phyloP scores from a whole-genome alignment of 2,113 vertebrate genomes.

The Perccottus glenii region DNA sequence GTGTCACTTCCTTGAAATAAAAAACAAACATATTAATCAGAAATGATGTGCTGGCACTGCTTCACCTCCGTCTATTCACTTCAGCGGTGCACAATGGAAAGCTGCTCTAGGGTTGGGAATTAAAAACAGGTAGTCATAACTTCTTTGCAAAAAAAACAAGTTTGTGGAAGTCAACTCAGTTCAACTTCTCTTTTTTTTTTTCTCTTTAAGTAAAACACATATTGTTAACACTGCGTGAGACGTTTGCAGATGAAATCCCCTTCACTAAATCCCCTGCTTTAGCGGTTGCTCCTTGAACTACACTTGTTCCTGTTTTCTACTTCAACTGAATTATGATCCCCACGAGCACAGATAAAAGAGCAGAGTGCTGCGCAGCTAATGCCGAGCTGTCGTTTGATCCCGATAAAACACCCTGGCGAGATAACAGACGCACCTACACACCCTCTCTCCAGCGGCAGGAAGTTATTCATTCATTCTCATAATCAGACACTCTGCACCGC shows the following conservation, averaged over 20 bases:
- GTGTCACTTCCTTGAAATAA: slow-evolving; percentile 7
- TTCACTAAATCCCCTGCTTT: slow-evolving; percentile 45
- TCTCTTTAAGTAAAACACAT: background rate
- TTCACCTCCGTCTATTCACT: slow-evolving; percentile 21
- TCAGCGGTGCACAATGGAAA: slow-evolving; percentile 17
- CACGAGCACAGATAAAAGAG: slow-evolving; percentile 62
- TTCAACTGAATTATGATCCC: slow-evolving; percentile 61
- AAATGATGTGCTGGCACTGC: slow-evolving; percentile 17
- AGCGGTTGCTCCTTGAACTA: slow-evolving; percentile 54
- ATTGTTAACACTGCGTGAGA: slow-evolving; percentile 31
- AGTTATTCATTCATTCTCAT: slow-evolving; percentile 72
- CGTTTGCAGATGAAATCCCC: slow-evolving; percentile 44
- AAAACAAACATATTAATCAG: slow-evolving; percentile 34
- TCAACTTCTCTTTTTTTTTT: background rate
- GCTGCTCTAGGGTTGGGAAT: slow-evolving; percentile 3
- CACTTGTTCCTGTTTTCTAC: slow-evolving; percentile 38
- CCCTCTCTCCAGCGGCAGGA: slow-evolving; percentile 52
- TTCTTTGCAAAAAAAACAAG: slow-evolving; percentile 14
- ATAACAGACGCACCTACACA: slow-evolving; percentile 59
- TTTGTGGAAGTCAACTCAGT: background rate
- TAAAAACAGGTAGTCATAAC: background rate
- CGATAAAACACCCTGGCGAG: slow-evolving; percentile 61
- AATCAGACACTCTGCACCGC: slow-evolving; percentile 41
- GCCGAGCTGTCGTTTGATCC: slow-evolving; percentile 69
- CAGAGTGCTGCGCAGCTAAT: slow-evolving; percentile 60